Conservation (phyloP, 2,113 vertebrate genomes). For the Charina bottae region DNA sequence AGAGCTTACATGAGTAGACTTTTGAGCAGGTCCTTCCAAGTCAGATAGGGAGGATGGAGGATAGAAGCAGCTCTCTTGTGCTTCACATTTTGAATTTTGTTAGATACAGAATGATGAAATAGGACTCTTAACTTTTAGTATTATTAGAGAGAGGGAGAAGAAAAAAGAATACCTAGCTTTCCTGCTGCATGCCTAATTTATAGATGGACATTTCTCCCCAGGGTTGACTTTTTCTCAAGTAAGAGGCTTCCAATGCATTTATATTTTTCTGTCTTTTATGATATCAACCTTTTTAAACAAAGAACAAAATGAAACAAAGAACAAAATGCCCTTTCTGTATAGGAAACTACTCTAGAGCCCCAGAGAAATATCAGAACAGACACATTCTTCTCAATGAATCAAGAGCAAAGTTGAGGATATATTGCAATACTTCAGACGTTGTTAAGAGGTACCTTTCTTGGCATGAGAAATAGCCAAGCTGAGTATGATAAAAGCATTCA, state of each 20-base stretch:
- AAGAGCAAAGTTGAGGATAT: background rate
- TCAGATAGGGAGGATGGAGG: background rate
- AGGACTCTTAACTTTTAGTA: background rate
- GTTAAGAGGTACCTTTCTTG: background rate
- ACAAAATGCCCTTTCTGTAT: background rate
- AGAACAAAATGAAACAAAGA: background rate
- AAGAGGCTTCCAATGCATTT: background rate
- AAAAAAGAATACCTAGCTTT: background rate
- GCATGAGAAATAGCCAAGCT: background rate
- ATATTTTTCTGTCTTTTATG: background rate
- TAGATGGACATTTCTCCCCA: background rate
- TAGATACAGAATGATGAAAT: background rate
- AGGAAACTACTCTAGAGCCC: background rate
- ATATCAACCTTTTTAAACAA: background rate
- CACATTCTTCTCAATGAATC: background rate
- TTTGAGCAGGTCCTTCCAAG: background rate
- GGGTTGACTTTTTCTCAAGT: background rate
- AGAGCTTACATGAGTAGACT: background rate
- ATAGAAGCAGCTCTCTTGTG: background rate
- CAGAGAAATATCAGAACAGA: background rate
- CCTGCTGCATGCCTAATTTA: background rate
- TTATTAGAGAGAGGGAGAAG: no score
- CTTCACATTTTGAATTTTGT: background rate
- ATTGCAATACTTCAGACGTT: background rate
- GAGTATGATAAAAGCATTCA: background rate